Conservation (phyloP, 2,888 invertebrate species). For the Syrista parreyssii region DNA sequence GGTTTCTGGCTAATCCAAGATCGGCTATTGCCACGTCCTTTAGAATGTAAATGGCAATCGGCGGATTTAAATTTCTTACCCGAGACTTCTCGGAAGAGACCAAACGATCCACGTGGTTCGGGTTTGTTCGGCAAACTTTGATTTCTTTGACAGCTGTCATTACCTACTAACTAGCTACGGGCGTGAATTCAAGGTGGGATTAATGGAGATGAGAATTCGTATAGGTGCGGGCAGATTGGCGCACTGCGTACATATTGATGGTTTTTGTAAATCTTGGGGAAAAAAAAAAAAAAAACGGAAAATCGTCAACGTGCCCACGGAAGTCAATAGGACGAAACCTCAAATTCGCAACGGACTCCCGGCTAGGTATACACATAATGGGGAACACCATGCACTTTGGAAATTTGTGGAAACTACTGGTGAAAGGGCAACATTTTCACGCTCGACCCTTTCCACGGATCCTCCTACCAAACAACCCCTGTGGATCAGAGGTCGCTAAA, state of each 20-base stretch:
- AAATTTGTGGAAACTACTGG: not conserved
- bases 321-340: not conserved
- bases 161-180: not conserved
- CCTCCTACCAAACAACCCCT: not conserved
- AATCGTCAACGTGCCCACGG: not conserved
- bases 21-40: not conserved
- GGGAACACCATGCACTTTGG: not conserved
- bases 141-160: not conserved
- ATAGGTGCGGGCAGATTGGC: not conserved
- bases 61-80: not conserved
- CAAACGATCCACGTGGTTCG: not conserved
- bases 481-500: slow-evolving; percentile 48
- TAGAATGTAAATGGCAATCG: not conserved
- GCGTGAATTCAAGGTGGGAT: not conserved
- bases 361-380: not conserved
- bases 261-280: not conserved
- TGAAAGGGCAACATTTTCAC: slow-evolving; percentile 43
- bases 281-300: not conserved
- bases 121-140: not conserved
- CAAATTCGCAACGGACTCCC: not conserved
- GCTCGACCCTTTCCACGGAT: slow-evolving; percentile 33
- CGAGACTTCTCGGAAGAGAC: not conserved
- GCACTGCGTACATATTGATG: not conserved
- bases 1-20: not conserved
- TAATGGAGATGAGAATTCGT: not conserved